These are phyloP conservation scores for Columbina picui DNA, from an alignment of 2,113 vertebrate genomes.

Conservation along the genomic window DNA sequence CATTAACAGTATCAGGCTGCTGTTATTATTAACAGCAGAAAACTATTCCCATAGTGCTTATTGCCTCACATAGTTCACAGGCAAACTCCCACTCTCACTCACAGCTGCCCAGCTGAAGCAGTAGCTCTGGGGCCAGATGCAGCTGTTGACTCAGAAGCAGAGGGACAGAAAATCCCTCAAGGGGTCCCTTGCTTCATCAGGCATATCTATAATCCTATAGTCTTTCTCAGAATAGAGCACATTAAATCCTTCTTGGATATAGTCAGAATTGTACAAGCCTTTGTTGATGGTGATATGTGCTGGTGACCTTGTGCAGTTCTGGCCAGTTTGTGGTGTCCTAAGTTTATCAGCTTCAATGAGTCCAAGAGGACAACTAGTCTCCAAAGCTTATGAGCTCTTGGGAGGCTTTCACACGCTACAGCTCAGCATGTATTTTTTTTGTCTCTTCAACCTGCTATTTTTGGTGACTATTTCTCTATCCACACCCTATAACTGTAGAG, in stretches of 20 bases:
- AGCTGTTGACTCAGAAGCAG: not conserved
- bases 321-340: not conserved
- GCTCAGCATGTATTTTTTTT: not conserved
- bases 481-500: not conserved
- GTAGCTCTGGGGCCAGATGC: not conserved
- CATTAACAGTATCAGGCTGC: accelerated
- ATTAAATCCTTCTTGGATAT: not conserved
- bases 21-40: not conserved
- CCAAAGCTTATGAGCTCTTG: not conserved
- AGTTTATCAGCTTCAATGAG: not conserved
- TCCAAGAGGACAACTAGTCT: not conserved
- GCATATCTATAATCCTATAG: not conserved
- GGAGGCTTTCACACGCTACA: not conserved
- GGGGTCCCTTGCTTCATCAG: not conserved
- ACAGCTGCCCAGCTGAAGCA: not conserved
- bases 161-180: not conserved
- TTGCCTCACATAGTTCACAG: not conserved
- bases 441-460: not conserved
- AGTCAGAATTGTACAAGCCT: accelerated
- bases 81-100: not conserved
- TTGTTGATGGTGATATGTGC: not conserved
- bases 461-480: not conserved
- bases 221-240: not conserved
- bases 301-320: not conserved
- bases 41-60: not conserved